A percentile compares a stretch with the other conserved stretches of the same genome.
phyloP scores from a whole-genome alignment of 2,888 invertebrate species.

The Prenolepis imparis region DNA sequence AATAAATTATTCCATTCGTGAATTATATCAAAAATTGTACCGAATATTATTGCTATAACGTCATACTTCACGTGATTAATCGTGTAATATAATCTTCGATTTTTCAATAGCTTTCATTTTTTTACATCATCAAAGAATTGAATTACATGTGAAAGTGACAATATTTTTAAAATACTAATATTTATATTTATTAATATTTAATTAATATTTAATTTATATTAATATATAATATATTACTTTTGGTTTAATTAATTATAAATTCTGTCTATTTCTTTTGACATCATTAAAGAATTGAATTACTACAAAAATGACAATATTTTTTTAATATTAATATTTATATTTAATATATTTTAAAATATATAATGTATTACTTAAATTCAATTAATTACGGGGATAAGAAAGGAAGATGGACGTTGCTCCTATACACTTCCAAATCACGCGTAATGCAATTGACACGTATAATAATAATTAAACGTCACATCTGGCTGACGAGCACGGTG shows the following conservation, averaged over 20 bases:
- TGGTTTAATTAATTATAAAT: too few species aligned
- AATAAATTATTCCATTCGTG: conserved; percentile 2
- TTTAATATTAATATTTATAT: too few species aligned
- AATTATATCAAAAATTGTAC: conserved; percentile 5
- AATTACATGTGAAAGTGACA: too few species aligned
- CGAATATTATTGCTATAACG: neutral
- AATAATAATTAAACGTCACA: conserved; percentile 49
- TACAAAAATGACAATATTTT: neutral
- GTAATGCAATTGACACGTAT: neutral
- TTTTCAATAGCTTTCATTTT: neutral
- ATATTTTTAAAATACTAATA: too few species aligned
- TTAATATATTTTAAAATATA: neutral
- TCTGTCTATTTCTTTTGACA: too few species aligned
- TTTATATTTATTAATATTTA: too few species aligned
- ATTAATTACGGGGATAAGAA: conserved; percentile 1
- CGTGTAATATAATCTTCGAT: conserved; percentile 1
- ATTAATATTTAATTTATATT: too few species aligned
- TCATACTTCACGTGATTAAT: neutral
- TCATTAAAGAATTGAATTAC: neutral
- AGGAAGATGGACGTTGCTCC: neutral
- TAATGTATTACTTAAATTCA: neutral
- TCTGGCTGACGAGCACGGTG: conserved; percentile 17
- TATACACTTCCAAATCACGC: conserved; percentile 8
- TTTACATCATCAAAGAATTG: too few species aligned
- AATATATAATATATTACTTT: too few species aligned